Percentiles rank a stretch among this genome's conserved stretches.
These are phyloP conservation scores for Triops cancriformis DNA, from an alignment of 1,140 invertebrate species.

Conservation along the genomic window DNA sequence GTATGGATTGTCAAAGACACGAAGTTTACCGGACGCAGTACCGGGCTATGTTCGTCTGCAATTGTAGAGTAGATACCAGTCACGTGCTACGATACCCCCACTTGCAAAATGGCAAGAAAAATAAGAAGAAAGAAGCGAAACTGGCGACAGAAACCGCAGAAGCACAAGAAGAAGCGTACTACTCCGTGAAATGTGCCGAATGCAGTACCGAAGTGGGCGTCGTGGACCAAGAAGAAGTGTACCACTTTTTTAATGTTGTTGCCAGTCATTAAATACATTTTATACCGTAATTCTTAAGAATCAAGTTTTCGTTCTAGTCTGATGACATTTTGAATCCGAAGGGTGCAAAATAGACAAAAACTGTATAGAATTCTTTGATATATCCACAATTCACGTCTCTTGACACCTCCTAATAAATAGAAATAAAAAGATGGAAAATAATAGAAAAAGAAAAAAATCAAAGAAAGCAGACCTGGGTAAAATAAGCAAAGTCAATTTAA, in stretches of 20 bases:
- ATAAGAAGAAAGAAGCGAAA: slow-evolving; percentile 32
- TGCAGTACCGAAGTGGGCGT: slow-evolving; percentile 54
- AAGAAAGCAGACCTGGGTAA: no score
- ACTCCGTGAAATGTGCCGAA: slow-evolving; percentile 49
- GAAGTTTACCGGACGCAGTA: slow-evolving; percentile 50
- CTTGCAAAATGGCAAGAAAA: slow-evolving; percentile 31
- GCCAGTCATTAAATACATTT: slow-evolving; percentile 31
- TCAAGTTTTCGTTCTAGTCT: no score
- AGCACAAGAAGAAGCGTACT: slow-evolving; percentile 39
- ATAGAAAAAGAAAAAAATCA: no score
- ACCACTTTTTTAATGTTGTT: slow-evolving; percentile 58
- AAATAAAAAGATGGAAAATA: no score
- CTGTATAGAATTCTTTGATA: no score
- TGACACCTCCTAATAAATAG: no score
- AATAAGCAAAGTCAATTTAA: no score
- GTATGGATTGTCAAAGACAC: slow-evolving; percentile 54
- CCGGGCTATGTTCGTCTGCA: slow-evolving; percentile 57
- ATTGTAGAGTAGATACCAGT: slow-evolving; percentile 45
- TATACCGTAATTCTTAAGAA: neutral
- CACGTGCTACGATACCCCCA: slow-evolving; percentile 39
- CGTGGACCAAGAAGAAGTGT: slow-evolving; percentile 52
- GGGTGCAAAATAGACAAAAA: no score
- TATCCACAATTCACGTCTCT: no score
- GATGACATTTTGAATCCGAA: no score
- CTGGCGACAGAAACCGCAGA: slow-evolving; percentile 22